A percentile compares a stretch with the other conserved stretches of the same genome.
Conservation (phyloP, 2,113 vertebrate genomes). For the Crypturellus undulatus region DNA sequence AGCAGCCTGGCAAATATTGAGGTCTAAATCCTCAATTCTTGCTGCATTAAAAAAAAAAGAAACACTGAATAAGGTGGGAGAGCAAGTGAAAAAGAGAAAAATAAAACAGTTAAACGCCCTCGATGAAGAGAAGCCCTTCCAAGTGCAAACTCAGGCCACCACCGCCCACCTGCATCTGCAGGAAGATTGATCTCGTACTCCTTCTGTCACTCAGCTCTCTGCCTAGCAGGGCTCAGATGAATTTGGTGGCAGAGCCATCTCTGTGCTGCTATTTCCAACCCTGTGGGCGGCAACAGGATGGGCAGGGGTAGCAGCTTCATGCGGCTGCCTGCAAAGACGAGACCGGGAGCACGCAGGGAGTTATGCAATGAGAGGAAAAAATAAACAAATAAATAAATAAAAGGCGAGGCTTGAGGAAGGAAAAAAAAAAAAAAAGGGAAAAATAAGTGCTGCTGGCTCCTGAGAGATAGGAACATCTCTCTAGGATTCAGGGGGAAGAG, state of each 20-base stretch:
- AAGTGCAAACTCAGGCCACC: fast-evolving
- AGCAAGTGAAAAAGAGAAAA: not conserved
- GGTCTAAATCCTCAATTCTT: not conserved
- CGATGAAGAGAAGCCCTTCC: not conserved
- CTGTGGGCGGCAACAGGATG: not conserved
- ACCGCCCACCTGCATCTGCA: not conserved
- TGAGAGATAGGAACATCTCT: not conserved
- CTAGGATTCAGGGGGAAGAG: not conserved
- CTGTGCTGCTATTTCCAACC: not conserved
- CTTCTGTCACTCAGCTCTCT: fast-evolving
- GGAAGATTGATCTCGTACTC: not conserved
- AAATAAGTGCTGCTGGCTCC: not conserved
- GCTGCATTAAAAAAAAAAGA: not conserved
- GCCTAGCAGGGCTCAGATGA: fast-evolving
- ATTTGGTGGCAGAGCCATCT: not conserved
- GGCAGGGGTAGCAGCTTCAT: not conserved
- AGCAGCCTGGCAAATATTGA: not conserved
- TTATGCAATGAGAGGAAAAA: not conserved
- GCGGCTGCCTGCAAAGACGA: not conserved
- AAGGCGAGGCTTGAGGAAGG: not conserved
- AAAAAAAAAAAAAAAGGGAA: no score
- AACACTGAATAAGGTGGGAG: fast-evolving
- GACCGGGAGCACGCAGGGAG: not conserved
- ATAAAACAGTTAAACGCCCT: not conserved
- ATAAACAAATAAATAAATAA: not conserved